These are phyloP conservation scores for Neotoma lepida DNA, from an alignment of 2,113 vertebrate species.

Conservation along the genomic window DNA sequence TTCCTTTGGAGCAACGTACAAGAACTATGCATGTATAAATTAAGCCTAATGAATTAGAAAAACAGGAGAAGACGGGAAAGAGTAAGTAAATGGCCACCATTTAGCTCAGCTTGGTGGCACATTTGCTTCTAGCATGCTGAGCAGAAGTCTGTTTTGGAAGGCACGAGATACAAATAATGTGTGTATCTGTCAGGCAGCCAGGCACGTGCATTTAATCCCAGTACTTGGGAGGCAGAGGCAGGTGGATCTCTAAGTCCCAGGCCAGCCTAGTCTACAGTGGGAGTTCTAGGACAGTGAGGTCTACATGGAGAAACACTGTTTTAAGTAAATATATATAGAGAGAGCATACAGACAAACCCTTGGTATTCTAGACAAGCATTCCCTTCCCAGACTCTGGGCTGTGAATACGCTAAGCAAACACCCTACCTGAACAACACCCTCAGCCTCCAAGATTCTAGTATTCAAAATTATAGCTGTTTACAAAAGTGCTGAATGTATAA, in stretches of 20 bases:
- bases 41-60: constrained; percentile 44
- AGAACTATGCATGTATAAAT: neutral
- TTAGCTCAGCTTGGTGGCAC: neutral
- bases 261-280: neutral
- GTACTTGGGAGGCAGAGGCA: neutral
- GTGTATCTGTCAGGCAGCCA: neutral
- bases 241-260: neutral
- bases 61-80: constrained; percentile 11
- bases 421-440: too few species aligned
- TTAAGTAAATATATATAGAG: too few species aligned
- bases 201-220: neutral
- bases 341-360: neutral
- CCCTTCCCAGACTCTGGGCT: too few species aligned
- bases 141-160: constrained; percentile 24
- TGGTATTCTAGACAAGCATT: neutral
- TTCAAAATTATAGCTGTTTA: neutral
- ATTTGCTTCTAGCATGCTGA: neutral
- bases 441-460: neutral
- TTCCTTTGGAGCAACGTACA: neutral
- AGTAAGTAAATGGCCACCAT: neutral
- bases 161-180: neutral
- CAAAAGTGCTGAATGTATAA: neutral
- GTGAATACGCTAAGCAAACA: neutral
- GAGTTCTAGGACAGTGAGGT: neutral
- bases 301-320: neutral